Conservation (phyloP, 2,797 vertebrate species). For the Sebastes cheni region DNA sequence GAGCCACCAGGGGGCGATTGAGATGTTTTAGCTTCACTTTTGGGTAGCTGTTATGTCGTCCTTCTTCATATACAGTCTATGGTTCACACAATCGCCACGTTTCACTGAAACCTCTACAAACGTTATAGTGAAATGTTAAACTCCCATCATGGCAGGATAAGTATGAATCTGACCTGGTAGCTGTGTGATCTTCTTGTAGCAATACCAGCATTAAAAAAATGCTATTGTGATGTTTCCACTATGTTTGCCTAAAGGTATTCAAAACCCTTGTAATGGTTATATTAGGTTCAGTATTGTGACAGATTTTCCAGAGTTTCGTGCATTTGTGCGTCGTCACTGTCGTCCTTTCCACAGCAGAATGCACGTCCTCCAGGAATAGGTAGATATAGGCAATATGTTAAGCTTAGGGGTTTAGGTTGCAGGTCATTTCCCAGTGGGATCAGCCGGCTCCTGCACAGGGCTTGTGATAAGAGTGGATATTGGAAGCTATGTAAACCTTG, state of each 20-base stretch:
- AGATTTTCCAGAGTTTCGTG: constrained; percentile 7
- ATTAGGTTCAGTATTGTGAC: neutral
- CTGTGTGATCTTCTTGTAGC: neutral
- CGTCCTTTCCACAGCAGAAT: constrained; percentile 22
- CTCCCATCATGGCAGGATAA: neutral
- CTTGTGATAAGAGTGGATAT: constrained; percentile 78
- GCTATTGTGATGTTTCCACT: neutral
- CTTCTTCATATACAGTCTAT: too few species aligned
- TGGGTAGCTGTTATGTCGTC: too few species aligned
- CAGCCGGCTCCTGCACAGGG: constrained; percentile 66
- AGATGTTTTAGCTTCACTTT: too few species aligned
- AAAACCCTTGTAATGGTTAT: neutral
- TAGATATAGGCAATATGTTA: constrained; percentile 57
- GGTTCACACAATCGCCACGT: neutral
- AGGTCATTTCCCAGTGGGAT: constrained; percentile 73
- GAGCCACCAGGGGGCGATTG: too few species aligned
- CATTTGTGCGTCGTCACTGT: constrained; percentile 20
- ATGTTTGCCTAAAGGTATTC: neutral
- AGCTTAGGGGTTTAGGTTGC: constrained; percentile 65
- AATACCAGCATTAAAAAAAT: neutral
- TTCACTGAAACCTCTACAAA: neutral
- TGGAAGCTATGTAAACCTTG: constrained; percentile 80
- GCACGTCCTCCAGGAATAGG: constrained; percentile 37
- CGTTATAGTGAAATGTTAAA: neutral
- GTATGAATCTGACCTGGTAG: neutral